phyloP scores from a whole-genome alignment of 2,113 vertebrate genomes.

The Tretioscincus oriximinensis region DNA sequence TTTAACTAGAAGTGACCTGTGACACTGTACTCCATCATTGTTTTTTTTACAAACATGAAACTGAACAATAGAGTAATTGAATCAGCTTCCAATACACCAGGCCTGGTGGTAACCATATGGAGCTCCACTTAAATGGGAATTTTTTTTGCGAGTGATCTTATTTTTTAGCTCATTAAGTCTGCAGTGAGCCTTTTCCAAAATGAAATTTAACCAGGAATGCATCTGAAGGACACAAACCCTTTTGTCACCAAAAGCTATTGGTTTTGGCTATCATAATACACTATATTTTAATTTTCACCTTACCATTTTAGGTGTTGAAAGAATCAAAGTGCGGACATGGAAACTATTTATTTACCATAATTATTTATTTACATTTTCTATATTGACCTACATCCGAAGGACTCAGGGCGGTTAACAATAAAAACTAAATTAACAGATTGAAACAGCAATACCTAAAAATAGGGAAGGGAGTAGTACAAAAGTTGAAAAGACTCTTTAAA shows the following conservation, averaged over 20 bases:
- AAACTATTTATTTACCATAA: not conserved
- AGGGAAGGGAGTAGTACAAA: not conserved
- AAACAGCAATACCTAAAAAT: no score
- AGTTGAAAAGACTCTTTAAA: slow-evolving; percentile 11
- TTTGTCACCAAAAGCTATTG: not conserved
- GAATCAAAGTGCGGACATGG: not conserved
- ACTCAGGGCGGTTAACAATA: no score
- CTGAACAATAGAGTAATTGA: slow-evolving; percentile 49
- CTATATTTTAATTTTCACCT: slow-evolving; percentile 21
- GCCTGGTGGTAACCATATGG: slow-evolving; percentile 43
- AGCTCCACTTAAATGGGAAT: slow-evolving; percentile 40
- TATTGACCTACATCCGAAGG: no score
- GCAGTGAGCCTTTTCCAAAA: slow-evolving; percentile 4
- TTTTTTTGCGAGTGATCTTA: slow-evolving; percentile 27
- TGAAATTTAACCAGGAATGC: slow-evolving; percentile 28
- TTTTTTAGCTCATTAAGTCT: slow-evolving; percentile 43
- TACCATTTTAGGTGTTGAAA: slow-evolving; percentile 13
- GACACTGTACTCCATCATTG: slow-evolving; percentile 42
- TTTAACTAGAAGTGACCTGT: slow-evolving; percentile 66
- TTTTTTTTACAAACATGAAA: slow-evolving; percentile 23
- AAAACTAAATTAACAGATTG: no score
- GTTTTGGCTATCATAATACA: not conserved
- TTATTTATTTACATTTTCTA: no score
- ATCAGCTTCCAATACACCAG: slow-evolving; percentile 48
- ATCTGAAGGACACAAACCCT: slow-evolving; percentile 31